Evolutionary conservation across 2,113 vertebrate species (phyloP), one percentile per base, ranked within the genome.

Genomic region (Amblyopsis rosae): DNA sequence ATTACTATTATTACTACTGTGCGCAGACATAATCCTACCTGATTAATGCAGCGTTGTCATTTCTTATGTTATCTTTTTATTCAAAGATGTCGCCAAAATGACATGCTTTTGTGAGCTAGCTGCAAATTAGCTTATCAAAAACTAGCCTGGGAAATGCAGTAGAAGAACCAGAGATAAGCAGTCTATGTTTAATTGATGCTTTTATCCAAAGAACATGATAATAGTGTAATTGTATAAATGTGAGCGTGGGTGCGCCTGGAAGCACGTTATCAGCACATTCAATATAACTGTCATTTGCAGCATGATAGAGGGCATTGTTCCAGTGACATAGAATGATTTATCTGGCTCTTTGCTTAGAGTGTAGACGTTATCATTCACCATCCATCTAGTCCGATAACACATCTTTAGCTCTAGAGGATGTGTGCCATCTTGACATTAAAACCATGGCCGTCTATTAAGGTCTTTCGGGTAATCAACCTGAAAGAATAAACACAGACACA

Each of bases 131-230:
- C 46, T 19, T 49, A 6, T 12, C 57, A 1, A 10, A 45, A 19
- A n/a, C 55, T 6, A 69, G 72, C 74, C 47, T 59, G 11, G 72
- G 48, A 46, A n/a, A 41, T 0, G 59, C 3, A 50, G 72, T 41
- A 65, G 4, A 50, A 60, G 41, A 66, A 54, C 61, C 49, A 58
- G 35, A 11, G 0, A 65, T 6, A 51, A 33, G 9, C 15, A 54
- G 49, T 35, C 26, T 46, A 13, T 26, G 33, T 69, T 76, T 19
- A 59, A 32, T 33, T 12, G 58, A 75, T 55, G 71, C 68, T 79
- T 81, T 82, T 76, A 80, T 70, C 59, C 57, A 79, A 61, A 69
- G 46, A 54, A 70, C 12, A 51, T 47, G 60, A 69, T 12, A 64
- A 26, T 45, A 65, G 8, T 8, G 10, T 1, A 5, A 68, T 50